Conservation (phyloP, 2,113 vertebrate genomes). For the Cavia porcellus region DNA sequence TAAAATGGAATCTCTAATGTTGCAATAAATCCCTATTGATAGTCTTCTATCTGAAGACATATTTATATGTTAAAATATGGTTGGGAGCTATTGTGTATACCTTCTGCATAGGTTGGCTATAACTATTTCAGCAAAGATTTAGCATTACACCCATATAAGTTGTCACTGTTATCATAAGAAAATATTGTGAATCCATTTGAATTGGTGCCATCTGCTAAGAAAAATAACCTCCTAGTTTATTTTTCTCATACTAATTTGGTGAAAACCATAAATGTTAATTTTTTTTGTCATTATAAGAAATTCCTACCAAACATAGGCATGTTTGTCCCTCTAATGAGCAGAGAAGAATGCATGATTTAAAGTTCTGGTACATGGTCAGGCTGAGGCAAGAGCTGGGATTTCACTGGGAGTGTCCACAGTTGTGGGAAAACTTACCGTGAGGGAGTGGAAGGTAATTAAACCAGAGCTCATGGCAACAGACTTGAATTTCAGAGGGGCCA, state of each 20-base stretch:
- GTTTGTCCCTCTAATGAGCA: not conserved
- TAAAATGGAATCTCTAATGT: not conserved
- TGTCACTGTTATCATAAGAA: not conserved
- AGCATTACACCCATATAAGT: not conserved
- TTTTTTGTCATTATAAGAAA: slow-evolving; percentile 29
- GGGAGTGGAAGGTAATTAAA: slow-evolving; percentile 68
- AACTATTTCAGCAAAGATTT: not conserved
- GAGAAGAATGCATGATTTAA: not conserved
- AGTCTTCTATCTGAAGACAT: not conserved
- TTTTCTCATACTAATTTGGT: not conserved
- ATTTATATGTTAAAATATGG: not conserved
- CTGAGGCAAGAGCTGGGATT: slow-evolving; percentile 19
- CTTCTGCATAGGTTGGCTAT: not conserved
- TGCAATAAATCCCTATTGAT: not conserved
- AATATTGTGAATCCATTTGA: slow-evolving; percentile 42
- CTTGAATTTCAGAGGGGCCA: slow-evolving; percentile 62
- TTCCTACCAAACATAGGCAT: not conserved
- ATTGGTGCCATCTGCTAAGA: not conserved
- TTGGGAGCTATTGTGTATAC: not conserved
- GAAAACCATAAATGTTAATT: not conserved
- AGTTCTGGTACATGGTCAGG: not conserved
- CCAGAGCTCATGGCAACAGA: slow-evolving; percentile 37
- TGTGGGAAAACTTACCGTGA: slow-evolving; percentile 42
- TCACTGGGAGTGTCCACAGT: slow-evolving; percentile 38
- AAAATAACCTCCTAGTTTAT: not conserved